A percentile compares a stretch with the other conserved stretches of the same genome.
Conservation (phyloP, 2,797 vertebrate genomes). For the Gadopsis marmoratus region DNA sequence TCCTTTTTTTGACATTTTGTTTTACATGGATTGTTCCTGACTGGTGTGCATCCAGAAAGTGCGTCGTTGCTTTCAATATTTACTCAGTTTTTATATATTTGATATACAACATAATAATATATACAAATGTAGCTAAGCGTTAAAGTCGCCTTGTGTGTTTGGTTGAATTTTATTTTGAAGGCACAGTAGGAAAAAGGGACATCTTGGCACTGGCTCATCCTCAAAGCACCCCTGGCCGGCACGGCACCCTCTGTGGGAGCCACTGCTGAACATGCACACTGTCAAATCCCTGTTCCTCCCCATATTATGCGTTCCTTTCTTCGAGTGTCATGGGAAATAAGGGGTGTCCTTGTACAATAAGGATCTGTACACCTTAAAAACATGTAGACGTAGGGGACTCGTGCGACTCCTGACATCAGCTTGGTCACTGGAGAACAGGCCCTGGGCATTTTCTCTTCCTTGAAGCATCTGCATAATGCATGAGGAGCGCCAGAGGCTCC, state of each 20-base stretch:
- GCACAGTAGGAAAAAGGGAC: background rate
- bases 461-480: conserved; percentile 60
- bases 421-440: conserved; percentile 5
- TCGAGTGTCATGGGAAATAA: background rate
- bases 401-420: conserved; percentile 11
- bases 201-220: background rate
- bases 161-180: background rate
- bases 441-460: background rate
- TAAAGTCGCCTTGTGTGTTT: background rate
- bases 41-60: background rate
- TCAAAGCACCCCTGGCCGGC: background rate
- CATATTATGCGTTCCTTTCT: background rate
- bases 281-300: background rate
- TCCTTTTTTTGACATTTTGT: background rate
- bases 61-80: too few relatives aligned
- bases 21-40: background rate
- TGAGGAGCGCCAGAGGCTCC: conserved; percentile 17
- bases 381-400: background rate
- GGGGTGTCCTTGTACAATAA: background rate
- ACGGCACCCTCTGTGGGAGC: background rate
- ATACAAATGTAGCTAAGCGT: too few relatives aligned
- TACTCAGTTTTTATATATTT: background rate
- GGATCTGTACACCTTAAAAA: background rate
- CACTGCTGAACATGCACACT: too few relatives aligned
- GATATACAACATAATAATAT: too few relatives aligned